Evolutionary conservation across 2,797 vertebrate species (phyloP).

Genomic region (Fundulus diaphanus): DNA sequence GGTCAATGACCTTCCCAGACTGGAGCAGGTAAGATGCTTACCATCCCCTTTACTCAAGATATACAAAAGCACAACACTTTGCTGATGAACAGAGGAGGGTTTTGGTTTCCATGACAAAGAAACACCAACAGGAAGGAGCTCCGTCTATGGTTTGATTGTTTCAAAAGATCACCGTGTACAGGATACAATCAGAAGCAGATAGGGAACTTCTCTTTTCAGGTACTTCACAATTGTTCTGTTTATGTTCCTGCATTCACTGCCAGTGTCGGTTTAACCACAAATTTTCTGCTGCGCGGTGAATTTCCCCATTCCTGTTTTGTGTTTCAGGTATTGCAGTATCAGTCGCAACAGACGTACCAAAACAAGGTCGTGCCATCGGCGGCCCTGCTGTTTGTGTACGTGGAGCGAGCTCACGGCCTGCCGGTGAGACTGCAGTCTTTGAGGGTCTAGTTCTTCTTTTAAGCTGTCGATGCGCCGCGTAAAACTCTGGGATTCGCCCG

Average conservation of each 20-base stretch:
- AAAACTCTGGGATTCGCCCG: neutral
- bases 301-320: conserved; percentile 5
- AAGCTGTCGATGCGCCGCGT: neutral
- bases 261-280: neutral
- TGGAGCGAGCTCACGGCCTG: conserved; percentile 88
- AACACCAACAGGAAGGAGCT: neutral
- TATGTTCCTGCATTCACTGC: conserved; percentile 3
- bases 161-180: neutral
- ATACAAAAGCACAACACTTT: neutral
- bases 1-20: conserved; percentile 75
- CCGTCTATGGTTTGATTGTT: neutral
- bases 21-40: conserved; percentile 83
- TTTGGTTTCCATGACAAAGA: neutral
- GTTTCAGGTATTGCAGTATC: conserved; percentile 85
- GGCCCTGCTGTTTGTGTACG: conserved; percentile 87
- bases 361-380: conserved; percentile 86
- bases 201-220: neutral
- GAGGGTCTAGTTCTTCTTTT: conserved; percentile 19
- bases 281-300: neutral
- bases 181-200: neutral
- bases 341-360: conserved; percentile 84
- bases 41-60: neutral
- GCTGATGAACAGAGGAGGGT: neutral
- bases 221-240: neutral
- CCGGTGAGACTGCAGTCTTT: conserved; percentile 79